phyloP scores from a whole-genome alignment of 2,888 invertebrate species.

The Steromphala cineraria region DNA sequence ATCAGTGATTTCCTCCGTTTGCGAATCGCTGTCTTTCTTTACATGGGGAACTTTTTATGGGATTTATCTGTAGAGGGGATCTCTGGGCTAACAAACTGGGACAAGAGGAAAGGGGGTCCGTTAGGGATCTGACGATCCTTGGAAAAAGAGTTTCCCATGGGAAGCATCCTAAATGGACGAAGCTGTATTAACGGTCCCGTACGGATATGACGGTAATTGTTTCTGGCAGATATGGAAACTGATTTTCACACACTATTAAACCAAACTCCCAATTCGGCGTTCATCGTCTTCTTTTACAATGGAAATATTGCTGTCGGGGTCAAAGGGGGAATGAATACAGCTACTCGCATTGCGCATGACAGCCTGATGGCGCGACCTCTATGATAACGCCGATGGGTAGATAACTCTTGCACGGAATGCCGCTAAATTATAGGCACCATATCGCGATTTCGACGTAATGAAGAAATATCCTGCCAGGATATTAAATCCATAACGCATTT shows the following conservation, averaged over 20 bases:
- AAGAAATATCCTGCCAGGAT: background rate
- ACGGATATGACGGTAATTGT: slow-evolving; percentile 9
- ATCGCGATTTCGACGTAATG: slow-evolving; percentile 10
- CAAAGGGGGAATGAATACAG: slow-evolving; percentile 19
- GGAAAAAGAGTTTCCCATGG: background rate
- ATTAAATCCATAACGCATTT: slow-evolving; percentile 6
- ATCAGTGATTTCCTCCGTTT: background rate
- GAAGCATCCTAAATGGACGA: background rate
- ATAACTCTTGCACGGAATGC: background rate
- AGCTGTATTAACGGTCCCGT: background rate
- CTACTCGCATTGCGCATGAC: slow-evolving; percentile 5
- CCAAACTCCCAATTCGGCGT: slow-evolving; percentile 7
- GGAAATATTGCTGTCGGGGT: background rate
- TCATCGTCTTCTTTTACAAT: background rate
- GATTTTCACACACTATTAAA: slow-evolving; percentile 26
- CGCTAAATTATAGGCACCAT: background rate
- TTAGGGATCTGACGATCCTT: background rate
- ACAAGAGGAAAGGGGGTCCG: background rate
- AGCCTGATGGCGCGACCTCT: background rate
- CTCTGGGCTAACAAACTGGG: background rate
- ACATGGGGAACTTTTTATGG: background rate
- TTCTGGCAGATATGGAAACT: slow-evolving; percentile 17
- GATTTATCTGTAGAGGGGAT: slow-evolving; percentile 16
- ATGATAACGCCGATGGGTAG: background rate
- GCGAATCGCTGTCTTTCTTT: background rate